Percentiles rank a stretch among this genome's conserved stretches.
Evolutionary conservation across 2,797 vertebrate genomes (phyloP).

Genomic region (Chelmon rostratus): DNA sequence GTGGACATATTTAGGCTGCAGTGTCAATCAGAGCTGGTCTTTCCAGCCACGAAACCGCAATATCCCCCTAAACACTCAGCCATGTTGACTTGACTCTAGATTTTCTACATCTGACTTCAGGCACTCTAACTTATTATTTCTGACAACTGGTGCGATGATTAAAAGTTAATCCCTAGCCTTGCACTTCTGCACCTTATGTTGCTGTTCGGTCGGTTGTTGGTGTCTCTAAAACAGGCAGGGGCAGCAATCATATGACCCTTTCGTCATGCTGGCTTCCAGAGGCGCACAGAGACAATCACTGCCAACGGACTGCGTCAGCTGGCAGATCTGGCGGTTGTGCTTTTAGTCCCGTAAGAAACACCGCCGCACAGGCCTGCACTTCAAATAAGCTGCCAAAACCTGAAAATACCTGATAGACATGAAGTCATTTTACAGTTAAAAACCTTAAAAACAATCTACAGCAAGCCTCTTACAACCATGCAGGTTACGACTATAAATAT

Average conservation of each 20-base stretch:
- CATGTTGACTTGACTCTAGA: conserved; percentile 26
- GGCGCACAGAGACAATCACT: conserved; percentile 5
- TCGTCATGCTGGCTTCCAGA: background rate
- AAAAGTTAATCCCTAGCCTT: conserved; percentile 20
- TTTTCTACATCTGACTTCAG: conserved; percentile 15
- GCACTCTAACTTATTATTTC: background rate
- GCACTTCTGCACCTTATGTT: background rate
- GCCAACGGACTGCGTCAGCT: background rate
- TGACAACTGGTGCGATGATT: background rate
- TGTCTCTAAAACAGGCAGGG: background rate
- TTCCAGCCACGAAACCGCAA: conserved; percentile 27
- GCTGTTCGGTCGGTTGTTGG: background rate
- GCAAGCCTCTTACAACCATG: background rate
- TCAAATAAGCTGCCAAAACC: background rate
- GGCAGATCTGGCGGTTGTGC: background rate
- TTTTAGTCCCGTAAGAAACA: background rate
- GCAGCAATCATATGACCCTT: background rate
- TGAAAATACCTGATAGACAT: background rate
- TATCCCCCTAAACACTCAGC: conserved; percentile 14
- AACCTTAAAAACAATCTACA: background rate
- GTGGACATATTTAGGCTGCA: conserved; percentile 43
- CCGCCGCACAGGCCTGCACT: background rate
- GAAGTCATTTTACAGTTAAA: background rate
- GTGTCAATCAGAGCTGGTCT: conserved; percentile 24
- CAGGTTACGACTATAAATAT: conserved; percentile 4